Conservation (phyloP, 2,113 vertebrate genomes). For the Lophotis ruficrista region DNA sequence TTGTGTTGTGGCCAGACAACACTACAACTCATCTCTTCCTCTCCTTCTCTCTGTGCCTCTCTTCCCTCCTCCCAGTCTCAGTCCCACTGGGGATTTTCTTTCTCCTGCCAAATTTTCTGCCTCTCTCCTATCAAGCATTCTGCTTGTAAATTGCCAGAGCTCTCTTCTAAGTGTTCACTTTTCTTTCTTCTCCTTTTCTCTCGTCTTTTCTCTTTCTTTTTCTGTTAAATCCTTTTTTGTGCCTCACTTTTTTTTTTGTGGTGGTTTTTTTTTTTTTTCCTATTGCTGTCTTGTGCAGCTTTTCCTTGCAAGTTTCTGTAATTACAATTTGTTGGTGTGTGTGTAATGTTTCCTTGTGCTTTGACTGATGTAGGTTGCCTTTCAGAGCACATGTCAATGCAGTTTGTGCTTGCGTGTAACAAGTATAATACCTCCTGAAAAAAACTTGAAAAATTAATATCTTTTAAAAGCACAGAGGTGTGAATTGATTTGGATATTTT, state of each 20-base stretch:
- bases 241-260: too few relatives aligned
- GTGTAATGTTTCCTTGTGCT: background rate
- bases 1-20: background rate
- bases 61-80: background rate
- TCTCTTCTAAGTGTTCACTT: background rate
- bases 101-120: background rate
- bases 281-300: background rate
- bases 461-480: background rate
- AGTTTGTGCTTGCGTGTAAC: background rate
- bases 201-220: background rate
- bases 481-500: background rate
- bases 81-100: background rate
- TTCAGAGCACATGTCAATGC: background rate
- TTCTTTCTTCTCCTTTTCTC: background rate
- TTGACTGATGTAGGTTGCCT: background rate
- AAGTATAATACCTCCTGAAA: background rate
- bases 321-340: background rate
- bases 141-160: background rate
- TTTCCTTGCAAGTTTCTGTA: background rate
- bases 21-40: background rate
- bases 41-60: background rate
- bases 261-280: too few relatives aligned
- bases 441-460: background rate
- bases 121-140: background rate
- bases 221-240: background rate